Conservation (phyloP, 2,797 vertebrate genomes). For the Poecilia gillii region DNA sequence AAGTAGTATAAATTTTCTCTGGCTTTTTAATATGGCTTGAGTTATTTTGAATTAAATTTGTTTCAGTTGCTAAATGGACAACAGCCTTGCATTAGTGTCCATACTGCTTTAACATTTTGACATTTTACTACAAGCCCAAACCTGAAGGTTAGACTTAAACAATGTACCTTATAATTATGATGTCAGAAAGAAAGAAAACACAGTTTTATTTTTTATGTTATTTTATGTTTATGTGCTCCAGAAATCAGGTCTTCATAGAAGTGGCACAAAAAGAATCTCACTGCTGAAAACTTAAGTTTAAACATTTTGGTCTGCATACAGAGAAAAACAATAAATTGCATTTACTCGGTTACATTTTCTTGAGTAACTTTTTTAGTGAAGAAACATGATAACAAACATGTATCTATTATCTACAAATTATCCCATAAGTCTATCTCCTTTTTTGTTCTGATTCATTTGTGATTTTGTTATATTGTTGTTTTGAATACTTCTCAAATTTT, state of each 20-base stretch:
- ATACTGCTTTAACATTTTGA: not conserved
- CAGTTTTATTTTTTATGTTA: not conserved
- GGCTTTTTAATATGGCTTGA: not conserved
- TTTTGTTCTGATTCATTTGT: not conserved
- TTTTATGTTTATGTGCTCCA: not conserved
- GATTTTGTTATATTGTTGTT: not conserved
- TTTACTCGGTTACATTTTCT: too few relatives aligned
- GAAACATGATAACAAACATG: not conserved
- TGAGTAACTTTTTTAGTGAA: too few relatives aligned
- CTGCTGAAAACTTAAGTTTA: not conserved
- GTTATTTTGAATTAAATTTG: not conserved
- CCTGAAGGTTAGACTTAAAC: not conserved
- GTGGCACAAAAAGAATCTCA: not conserved
- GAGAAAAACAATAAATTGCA: not conserved
- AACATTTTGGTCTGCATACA: not conserved
- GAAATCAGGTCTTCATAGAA: not conserved
- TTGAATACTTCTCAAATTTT: not conserved
- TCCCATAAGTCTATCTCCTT: not conserved
- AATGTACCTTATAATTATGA: not conserved
- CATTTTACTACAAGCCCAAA: not conserved
- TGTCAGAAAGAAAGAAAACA: not conserved
- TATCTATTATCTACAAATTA: not conserved
- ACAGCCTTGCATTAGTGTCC: not conserved
- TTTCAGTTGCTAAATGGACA: not conserved
- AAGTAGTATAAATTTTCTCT: not conserved